Conservation (phyloP, 1,140 invertebrate species). For the Ptiloglossa arizonensis region DNA sequence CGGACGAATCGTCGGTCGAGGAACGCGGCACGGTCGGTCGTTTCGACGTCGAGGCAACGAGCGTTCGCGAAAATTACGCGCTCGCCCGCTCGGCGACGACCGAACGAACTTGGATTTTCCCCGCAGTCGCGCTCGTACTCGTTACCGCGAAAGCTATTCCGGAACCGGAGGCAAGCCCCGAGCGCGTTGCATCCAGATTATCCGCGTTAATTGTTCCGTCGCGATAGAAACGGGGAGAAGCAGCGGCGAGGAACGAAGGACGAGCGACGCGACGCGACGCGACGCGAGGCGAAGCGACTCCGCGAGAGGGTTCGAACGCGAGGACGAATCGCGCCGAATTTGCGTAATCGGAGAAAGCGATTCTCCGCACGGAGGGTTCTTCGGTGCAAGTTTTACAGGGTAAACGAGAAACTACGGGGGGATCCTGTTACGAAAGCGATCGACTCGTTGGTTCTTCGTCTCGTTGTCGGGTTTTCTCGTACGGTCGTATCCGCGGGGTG, state of each 20-base stretch:
- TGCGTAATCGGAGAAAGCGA: conserved; percentile 33
- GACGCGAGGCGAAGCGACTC: background rate
- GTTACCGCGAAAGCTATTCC: conserved; percentile 46
- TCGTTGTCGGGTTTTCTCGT: background rate
- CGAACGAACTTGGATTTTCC: conserved; percentile 34
- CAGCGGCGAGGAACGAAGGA: conserved; percentile 30
- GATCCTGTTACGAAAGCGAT: conserved; percentile 35
- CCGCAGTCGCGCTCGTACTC: conserved; percentile 32
- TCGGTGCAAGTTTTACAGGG: conserved; percentile 18
- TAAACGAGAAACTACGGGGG: conserved; percentile 32
- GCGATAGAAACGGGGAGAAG: conserved; percentile 24
- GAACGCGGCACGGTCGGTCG: too few relatives aligned
- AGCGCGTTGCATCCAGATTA: conserved; percentile 47
- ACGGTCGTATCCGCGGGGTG: too few relatives aligned
- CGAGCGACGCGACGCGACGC: background rate
- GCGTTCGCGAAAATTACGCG: too few relatives aligned
- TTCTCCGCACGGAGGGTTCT: conserved; percentile 9
- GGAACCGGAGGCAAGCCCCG: conserved; percentile 44
- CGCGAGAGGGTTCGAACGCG: conserved; percentile 12
- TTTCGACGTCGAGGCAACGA: too few relatives aligned
- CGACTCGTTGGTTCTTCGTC: background rate
- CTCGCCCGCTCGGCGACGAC: background rate
- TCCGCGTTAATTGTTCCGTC: conserved; percentile 47
- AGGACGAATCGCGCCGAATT: conserved; percentile 26
- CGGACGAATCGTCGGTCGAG: too few relatives aligned